Evolutionary conservation across 2,797 vertebrate species (phyloP).

Genomic region (Microchirus variegatus): DNA sequence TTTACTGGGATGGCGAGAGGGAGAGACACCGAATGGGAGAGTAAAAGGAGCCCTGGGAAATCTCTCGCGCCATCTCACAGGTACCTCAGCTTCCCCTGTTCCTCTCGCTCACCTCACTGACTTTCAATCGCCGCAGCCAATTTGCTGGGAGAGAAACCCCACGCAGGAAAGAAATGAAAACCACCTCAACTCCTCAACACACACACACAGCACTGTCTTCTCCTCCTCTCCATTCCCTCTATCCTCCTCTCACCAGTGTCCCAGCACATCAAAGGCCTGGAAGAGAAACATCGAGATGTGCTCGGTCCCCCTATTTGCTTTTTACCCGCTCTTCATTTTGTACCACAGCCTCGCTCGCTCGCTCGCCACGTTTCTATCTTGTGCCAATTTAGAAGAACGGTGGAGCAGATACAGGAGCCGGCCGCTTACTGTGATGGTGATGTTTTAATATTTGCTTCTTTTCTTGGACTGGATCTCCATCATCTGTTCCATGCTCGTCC

Average conservation of each 20-base stretch:
- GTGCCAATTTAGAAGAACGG: constrained; percentile 6
- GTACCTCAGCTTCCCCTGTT: constrained; percentile 46
- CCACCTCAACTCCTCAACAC: constrained; percentile 50
- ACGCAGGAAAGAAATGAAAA: constrained; percentile 69
- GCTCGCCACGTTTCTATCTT: not conserved
- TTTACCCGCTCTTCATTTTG: constrained; percentile 42
- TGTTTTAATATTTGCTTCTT: not conserved
- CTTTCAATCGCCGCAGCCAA: constrained; percentile 73
- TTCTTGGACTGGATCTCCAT: not conserved
- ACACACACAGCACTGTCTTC: constrained; percentile 39
- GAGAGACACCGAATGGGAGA: not conserved
- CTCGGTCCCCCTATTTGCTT: constrained; percentile 26
- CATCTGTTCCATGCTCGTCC: not conserved
- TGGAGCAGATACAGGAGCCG: not conserved
- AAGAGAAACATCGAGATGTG: constrained; percentile 41
- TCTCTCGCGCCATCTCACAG: constrained; percentile 45
- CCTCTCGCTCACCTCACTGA: constrained; percentile 67
- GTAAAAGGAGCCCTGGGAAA: constrained; percentile 55
- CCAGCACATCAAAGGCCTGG: constrained; percentile 61
- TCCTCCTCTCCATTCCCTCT: constrained; percentile 29
- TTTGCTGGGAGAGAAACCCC: constrained; percentile 67
- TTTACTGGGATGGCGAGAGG: constrained; percentile 22
- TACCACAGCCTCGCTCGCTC: not conserved
- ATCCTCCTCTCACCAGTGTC: constrained; percentile 37
- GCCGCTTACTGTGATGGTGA: not conserved